A percentile compares a stretch with the other conserved stretches of the same genome.
Evolutionary conservation across 2,888 invertebrate species (phyloP).

Genomic region (Eudemis profundana): DNA sequence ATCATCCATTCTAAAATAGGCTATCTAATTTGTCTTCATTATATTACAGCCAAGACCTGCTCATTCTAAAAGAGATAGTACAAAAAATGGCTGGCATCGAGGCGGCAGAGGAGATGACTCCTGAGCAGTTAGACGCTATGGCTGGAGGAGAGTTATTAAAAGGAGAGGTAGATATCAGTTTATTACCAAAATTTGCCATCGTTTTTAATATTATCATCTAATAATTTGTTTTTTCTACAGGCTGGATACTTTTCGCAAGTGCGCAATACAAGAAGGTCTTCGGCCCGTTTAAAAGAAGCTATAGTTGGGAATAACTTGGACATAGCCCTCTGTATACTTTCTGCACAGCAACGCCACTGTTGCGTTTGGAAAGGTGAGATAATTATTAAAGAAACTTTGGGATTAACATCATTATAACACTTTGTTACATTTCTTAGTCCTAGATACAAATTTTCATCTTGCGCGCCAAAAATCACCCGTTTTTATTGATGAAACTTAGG

Average conservation of each 20-base stretch:
- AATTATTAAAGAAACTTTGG: too few species aligned
- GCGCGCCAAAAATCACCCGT: too few species aligned
- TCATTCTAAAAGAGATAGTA: slow-evolving; percentile 98
- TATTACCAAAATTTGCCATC: background rate
- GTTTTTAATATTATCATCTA: background rate
- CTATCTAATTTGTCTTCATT: too few species aligned
- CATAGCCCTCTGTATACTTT: slow-evolving; percentile 95
- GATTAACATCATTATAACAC: background rate
- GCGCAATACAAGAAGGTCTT: slow-evolving; percentile 98
- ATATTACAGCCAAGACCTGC: slow-evolving; percentile 90
- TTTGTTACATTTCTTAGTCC: too few species aligned
- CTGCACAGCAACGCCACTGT: slow-evolving; percentile 98
- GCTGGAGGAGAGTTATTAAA: slow-evolving; percentile 97
- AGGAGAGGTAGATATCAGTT: slow-evolving; percentile 89
- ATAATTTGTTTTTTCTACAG: slow-evolving; percentile 76
- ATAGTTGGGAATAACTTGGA: slow-evolving; percentile 97
- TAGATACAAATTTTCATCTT: too few species aligned
- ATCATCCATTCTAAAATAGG: too few species aligned
- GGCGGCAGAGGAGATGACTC: slow-evolving; percentile 97
- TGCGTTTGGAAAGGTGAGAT: slow-evolving; percentile 90
- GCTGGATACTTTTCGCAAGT: slow-evolving; percentile 99
- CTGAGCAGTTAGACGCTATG: slow-evolving; percentile 98
- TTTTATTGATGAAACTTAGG: too few species aligned
- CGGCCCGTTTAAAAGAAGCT: slow-evolving; percentile 97
- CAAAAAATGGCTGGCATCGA: slow-evolving; percentile 99